Evolutionary conservation across 2,888 invertebrate species (phyloP).

Genomic region (Pristionchus entomophagus): DNA sequence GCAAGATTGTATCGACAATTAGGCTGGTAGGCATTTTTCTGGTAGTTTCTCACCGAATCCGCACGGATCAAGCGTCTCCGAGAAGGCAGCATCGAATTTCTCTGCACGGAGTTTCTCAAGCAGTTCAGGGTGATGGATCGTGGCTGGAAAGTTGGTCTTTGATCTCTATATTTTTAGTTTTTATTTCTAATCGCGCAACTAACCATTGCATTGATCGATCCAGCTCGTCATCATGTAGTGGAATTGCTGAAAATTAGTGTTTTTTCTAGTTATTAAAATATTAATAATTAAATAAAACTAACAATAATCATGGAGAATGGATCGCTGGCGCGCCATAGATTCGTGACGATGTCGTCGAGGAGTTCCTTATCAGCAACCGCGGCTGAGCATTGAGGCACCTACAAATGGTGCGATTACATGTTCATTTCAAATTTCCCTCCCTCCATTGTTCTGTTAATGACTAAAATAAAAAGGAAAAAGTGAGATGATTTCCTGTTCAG

Average conservation of each 20-base stretch:
- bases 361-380: background rate
- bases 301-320: constrained; percentile 32
- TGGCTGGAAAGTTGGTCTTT: too few relatives aligned
- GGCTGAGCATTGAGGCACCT: background rate
- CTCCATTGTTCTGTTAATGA: too few relatives aligned
- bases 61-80: constrained; percentile 32
- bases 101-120: background rate
- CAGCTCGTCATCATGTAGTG: constrained; percentile 19
- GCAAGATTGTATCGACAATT: too few relatives aligned
- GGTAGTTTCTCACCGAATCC: background rate
- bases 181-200: background rate
- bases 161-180: too few relatives aligned
- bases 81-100: constrained; percentile 36
- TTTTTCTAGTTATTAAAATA: background rate
- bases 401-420: too few relatives aligned
- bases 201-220: constrained; percentile 39
- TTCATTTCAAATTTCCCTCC: too few relatives aligned
- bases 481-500: too few relatives aligned
- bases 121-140: background rate
- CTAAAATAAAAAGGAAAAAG: too few relatives aligned
- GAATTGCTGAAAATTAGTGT: constrained; percentile 8
- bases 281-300: background rate
- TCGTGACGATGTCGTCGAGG: background rate
- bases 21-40: too few relatives aligned
- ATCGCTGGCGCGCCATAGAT: constrained; percentile 12